Percentiles rank a stretch among this genome's conserved stretches.
Conservation (phyloP, 2,113 vertebrate genomes). For the Gymnocephalus cernua region DNA sequence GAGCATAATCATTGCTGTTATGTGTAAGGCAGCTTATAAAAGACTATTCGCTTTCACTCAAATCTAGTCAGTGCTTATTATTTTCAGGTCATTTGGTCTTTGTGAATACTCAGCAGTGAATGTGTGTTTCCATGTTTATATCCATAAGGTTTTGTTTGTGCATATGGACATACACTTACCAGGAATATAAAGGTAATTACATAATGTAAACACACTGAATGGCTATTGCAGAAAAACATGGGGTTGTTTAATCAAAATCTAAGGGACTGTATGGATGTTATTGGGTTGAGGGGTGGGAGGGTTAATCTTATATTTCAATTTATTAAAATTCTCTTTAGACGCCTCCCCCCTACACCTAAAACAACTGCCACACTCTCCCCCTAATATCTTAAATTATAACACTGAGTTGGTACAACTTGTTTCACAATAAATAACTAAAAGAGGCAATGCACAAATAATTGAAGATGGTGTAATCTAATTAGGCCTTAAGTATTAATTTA, state of each 20-base stretch:
- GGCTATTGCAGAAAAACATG: not conserved
- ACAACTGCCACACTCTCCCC: not conserved
- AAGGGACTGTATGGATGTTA: not conserved
- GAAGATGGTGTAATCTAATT: not conserved
- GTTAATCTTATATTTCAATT: not conserved
- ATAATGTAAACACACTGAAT: not conserved
- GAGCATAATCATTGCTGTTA: slow-evolving; percentile 71
- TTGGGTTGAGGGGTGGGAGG: not conserved
- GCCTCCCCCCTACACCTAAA: not conserved
- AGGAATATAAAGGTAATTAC: not conserved
- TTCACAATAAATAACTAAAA: not conserved
- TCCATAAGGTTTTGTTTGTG: not conserved
- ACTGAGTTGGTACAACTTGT: not conserved
- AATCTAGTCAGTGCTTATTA: slow-evolving; percentile 53
- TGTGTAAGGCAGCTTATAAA: slow-evolving; percentile 57
- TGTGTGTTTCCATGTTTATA: not conserved
- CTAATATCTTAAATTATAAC: not conserved
- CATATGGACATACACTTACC: not conserved
- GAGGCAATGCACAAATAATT: not conserved
- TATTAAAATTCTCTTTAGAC: not conserved
- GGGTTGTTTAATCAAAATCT: not conserved
- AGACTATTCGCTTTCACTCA: slow-evolving; percentile 35
- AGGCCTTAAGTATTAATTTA: not conserved
- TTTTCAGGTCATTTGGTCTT: slow-evolving; percentile 61
- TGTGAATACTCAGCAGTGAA: not conserved